These are phyloP conservation scores for Thera obeliscata DNA, from an alignment of 2,888 invertebrate genomes.

Conservation along the genomic window DNA sequence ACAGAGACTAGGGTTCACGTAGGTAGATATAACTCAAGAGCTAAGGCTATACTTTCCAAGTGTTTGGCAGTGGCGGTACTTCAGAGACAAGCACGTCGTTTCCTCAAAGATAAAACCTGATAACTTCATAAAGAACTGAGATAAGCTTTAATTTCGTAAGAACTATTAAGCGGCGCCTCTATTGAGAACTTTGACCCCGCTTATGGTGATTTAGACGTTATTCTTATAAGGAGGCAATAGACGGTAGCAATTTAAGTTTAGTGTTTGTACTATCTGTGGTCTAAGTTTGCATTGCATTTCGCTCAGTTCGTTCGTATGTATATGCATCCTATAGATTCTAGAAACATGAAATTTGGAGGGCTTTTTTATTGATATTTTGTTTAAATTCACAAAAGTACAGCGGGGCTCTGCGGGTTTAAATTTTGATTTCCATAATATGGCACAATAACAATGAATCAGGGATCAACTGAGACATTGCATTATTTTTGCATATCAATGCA, in stretches of 20 bases:
- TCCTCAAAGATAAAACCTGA: constrained; percentile 70
- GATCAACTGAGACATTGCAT: no score
- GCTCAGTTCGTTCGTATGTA: no score
- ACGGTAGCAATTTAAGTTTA: constrained; percentile 14
- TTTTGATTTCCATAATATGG: no score
- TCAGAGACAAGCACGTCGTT: constrained; percentile 61
- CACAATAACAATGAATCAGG: no score
- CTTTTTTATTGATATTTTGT: no score
- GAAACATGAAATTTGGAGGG: no score
- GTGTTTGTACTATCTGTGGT: neutral
- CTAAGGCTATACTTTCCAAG: neutral
- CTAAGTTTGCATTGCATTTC: no score
- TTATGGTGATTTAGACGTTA: constrained; percentile 15
- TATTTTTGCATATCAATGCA: no score
- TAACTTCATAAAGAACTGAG: constrained; percentile 65
- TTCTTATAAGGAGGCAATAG: constrained; percentile 13
- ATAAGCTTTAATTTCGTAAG: constrained; percentile 73
- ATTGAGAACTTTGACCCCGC: constrained; percentile 52
- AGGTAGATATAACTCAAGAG: neutral
- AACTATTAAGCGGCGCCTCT: constrained; percentile 64
- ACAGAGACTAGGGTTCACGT: no score
- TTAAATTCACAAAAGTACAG: no score
- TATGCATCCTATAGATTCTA: no score
- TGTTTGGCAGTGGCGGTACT: constrained; percentile 17
- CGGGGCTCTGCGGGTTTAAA: no score